Evolutionary conservation across 2,888 invertebrate species (phyloP).

Genomic region (Ellobium chinense): DNA sequence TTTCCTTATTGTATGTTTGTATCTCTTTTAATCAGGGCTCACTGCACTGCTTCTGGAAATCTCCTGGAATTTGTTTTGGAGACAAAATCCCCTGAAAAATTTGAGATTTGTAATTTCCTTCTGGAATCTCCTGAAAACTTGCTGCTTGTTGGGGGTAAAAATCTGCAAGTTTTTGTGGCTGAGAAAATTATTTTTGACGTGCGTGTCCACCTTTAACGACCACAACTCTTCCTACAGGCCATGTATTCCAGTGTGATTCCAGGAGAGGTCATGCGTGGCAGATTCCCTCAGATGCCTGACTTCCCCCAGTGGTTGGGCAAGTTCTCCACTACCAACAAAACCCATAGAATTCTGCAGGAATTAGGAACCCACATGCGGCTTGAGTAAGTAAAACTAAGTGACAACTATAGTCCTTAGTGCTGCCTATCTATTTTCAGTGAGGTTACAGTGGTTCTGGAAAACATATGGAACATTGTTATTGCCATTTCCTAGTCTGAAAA

Average conservation of each 20-base stretch:
- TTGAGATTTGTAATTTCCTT: no score
- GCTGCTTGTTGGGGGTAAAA: slow-evolving; percentile 9
- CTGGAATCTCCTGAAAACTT: no score
- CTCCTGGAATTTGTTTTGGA: background rate
- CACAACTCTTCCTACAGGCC: slow-evolving; percentile 82
- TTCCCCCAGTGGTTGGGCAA: slow-evolving; percentile 98
- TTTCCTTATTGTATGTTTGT: background rate
- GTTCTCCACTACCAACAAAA: slow-evolving; percentile 90
- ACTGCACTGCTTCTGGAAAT: background rate
- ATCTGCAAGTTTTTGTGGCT: no score
- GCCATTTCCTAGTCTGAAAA: no score
- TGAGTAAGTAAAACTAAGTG: slow-evolving; percentile 84
- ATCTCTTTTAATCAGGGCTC: no score
- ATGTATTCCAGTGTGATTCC: slow-evolving; percentile 95
- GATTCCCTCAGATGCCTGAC: slow-evolving; percentile 87
- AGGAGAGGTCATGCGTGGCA: slow-evolving; percentile 90
- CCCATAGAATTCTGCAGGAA: slow-evolving; percentile 89
- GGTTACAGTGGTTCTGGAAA: no score
- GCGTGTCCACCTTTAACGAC: no score
- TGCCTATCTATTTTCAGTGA: no score
- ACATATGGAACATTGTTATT: no score
- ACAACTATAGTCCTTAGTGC: no score
- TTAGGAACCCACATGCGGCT: slow-evolving; percentile 91
- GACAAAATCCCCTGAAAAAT: no score
- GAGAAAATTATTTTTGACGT: no score